phyloP scores from a whole-genome alignment of 2,888 invertebrate species.

The Seladonia tumulorum region DNA sequence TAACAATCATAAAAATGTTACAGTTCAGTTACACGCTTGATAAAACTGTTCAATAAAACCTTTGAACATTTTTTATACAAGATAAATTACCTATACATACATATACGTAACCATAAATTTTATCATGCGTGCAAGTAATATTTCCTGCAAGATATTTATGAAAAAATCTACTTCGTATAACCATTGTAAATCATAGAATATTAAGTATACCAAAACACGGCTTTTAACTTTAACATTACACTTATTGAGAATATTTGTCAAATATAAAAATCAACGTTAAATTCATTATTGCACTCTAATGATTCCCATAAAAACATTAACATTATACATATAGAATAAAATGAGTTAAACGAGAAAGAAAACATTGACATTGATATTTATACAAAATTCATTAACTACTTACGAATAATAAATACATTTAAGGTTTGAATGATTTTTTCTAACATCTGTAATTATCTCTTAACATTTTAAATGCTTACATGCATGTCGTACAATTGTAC shows the following conservation, averaged over 20 bases:
- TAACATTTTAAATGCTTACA: constrained; percentile 34
- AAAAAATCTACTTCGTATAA: constrained; percentile 4
- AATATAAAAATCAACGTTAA: constrained; percentile 19
- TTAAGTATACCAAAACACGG: not conserved
- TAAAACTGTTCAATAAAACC: not conserved
- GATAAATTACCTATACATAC: constrained; percentile 7
- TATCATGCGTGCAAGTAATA: not conserved
- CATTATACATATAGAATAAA: not conserved
- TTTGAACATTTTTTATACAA: not conserved
- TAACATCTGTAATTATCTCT: constrained; percentile 29
- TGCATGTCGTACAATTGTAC: constrained; percentile 33
- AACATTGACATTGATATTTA: constrained; percentile 24
- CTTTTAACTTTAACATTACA: constrained; percentile 20
- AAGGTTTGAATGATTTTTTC: constrained; percentile 15
- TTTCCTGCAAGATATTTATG: constrained; percentile 2
- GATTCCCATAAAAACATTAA: constrained; percentile 11
- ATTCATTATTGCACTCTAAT: constrained; percentile 41
- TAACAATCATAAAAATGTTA: not conserved
- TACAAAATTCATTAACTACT: constrained; percentile 51
- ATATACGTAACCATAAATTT: not conserved
- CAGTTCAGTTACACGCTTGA: not conserved
- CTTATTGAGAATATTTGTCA: constrained; percentile 13
- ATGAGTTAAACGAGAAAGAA: constrained; percentile 2
- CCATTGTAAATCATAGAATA: constrained; percentile 18
- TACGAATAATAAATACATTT: constrained; percentile 55